These are phyloP conservation scores for Ursus arctos DNA, from an alignment of 2,113 vertebrate genomes.

Conservation along the genomic window DNA sequence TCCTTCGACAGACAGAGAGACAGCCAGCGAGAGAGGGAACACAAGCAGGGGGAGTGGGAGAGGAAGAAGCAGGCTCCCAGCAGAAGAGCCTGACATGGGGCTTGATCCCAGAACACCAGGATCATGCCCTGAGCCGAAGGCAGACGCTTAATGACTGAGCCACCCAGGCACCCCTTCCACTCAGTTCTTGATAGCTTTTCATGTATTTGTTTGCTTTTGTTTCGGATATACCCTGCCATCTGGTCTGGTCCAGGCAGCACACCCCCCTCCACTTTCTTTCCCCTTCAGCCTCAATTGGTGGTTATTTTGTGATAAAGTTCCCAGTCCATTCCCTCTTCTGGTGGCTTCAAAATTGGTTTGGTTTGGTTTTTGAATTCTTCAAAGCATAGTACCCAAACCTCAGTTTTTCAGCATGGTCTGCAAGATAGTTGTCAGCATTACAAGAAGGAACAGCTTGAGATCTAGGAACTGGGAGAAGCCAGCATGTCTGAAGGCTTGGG, in stretches of 20 bases:
- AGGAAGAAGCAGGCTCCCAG: too few relatives aligned
- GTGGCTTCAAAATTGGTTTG: neutral
- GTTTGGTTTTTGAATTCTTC: neutral
- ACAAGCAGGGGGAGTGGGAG: too few relatives aligned
- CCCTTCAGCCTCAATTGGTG: neutral
- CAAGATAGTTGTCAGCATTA: neutral
- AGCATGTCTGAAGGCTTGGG: neutral
- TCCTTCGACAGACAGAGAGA: too few relatives aligned
- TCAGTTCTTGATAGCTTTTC: neutral
- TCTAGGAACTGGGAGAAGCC: neutral
- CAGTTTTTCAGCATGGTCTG: neutral
- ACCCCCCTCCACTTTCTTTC: too few relatives aligned
- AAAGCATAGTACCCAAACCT: neutral
- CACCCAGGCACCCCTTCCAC: neutral
- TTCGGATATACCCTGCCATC: neutral
- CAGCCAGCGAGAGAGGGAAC: too few relatives aligned
- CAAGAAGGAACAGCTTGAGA: neutral
- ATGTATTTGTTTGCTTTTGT: neutral
- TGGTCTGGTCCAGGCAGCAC: neutral
- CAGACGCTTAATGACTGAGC: too few relatives aligned
- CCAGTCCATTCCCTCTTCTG: neutral
- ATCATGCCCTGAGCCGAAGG: too few relatives aligned
- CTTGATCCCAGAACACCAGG: too few relatives aligned
- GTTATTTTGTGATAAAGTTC: neutral
- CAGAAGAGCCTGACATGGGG: too few relatives aligned